Evolutionary conservation across 2,113 vertebrate species (phyloP).

Genomic region (Emydocephalus ijimae): DNA sequence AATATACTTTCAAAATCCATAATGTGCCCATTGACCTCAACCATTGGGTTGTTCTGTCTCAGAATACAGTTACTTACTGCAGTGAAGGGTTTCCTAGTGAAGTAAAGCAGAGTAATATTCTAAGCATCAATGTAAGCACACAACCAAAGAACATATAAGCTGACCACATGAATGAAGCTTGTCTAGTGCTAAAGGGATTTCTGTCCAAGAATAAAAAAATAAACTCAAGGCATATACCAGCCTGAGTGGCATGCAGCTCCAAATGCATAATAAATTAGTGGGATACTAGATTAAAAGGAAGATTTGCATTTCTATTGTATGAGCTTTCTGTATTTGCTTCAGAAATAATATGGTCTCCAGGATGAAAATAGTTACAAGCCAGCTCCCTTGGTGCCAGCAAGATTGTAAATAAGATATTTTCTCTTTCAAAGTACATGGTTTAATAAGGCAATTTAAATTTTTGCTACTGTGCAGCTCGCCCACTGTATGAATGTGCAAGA

Average conservation of each 20-base stretch:
- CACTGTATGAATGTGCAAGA: slow-evolving; percentile 18
- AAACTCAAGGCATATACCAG: background rate
- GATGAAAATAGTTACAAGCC: slow-evolving; percentile 13
- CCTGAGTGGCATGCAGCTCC: background rate
- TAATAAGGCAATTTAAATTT: slow-evolving; percentile 46
- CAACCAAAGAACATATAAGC: background rate
- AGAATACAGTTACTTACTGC: background rate
- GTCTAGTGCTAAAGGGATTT: background rate
- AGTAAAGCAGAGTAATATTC: background rate
- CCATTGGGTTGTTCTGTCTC: background rate
- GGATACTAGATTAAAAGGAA: slow-evolving; percentile 17
- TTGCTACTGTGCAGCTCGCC: slow-evolving; percentile 45
- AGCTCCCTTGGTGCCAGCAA: background rate
- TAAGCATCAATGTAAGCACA: background rate
- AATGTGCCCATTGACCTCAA: background rate
- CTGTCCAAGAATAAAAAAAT: background rate
- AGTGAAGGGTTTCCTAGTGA: background rate
- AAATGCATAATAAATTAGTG: background rate
- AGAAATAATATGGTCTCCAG: background rate
- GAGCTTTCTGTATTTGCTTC: slow-evolving; percentile 4
- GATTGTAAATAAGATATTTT: slow-evolving; percentile 46
- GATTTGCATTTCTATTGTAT: slow-evolving; percentile 10
- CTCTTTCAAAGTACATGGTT: slow-evolving; percentile 41
- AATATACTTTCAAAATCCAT: background rate
- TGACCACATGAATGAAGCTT: background rate